A percentile compares a stretch with the other conserved stretches of the same genome.
Evolutionary conservation across 2,797 vertebrate genomes (phyloP).

Genomic region (Phylloscopus collybita): DNA sequence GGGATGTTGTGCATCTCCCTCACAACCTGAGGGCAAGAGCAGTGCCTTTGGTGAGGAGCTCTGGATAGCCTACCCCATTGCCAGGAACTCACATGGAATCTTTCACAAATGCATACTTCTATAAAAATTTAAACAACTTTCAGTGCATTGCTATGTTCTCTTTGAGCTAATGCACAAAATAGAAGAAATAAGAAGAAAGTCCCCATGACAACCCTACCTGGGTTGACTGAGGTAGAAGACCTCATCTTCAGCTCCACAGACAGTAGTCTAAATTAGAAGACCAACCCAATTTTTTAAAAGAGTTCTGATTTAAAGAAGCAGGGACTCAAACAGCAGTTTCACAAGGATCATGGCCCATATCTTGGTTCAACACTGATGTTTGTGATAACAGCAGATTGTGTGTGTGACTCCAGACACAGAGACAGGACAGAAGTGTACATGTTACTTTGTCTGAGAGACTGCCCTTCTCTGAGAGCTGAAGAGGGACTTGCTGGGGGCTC

Average conservation of each 20-base stretch:
- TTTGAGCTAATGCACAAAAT: neutral
- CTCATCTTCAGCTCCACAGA: neutral
- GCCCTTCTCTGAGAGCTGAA: neutral
- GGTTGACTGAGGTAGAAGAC: neutral
- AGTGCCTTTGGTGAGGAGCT: neutral
- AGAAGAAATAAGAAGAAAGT: neutral
- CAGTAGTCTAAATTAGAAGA: neutral
- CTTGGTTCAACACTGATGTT: neutral
- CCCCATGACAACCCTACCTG: accelerated
- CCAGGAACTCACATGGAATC: accelerated
- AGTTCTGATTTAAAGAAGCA: neutral
- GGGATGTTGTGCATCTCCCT: neutral
- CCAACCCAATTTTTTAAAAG: neutral
- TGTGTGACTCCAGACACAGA: neutral
- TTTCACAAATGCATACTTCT: neutral
- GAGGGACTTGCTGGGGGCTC: neutral
- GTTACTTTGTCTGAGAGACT: neutral
- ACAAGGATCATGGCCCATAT: accelerated
- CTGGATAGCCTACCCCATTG: neutral
- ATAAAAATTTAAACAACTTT: neutral
- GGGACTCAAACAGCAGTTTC: neutral
- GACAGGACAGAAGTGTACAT: neutral
- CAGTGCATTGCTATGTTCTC: neutral
- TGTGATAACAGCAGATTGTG: neutral
- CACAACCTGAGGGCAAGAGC: neutral